Evolutionary conservation across 2,113 vertebrate genomes (phyloP), one percentile per base, ranked within the genome.

Genomic region (Procapra przewalskii): DNA sequence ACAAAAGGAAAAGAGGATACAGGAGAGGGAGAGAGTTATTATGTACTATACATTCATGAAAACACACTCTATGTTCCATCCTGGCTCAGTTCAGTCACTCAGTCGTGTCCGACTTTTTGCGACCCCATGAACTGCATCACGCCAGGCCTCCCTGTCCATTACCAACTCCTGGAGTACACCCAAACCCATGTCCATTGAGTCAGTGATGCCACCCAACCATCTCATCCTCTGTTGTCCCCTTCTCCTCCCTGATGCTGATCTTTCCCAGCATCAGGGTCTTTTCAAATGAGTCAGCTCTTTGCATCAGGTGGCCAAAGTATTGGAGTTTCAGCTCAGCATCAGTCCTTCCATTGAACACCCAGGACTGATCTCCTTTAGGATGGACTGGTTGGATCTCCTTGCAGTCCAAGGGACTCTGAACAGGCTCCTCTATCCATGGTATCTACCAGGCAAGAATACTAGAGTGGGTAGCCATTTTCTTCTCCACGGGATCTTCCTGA

Each of bases 21-120:
- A 1, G 40, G 5, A 89, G 59, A 82, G 31, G 31, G 29, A 57
- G 21, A 85, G 31, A 59, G 23, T 36, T 79, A 15, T 9, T 86
- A 4, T 7, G 15, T 4, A 33, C 8, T 54, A 54, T 16, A 31
- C 21, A 36, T 23, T 16, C 31, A 75, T 5, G 1, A 88, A 81
- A 94, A 71, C 14, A 75, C 45, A 88, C 33, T 88, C 64, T 90
- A 64, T 45, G 21, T 80, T 93, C 15, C 12, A 52, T 96, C 77
- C 71, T 57, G 52, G 10, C 17, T 36, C 33, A 11, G 17, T 36
- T 67, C 64, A 67, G 64, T 67, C 1, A 2, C 64, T 36, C 17
- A 67, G 33, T 67, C 4, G 0, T 67, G 33, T 67, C 16, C 0
- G 0, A 36, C 33, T 67, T n/a, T 67, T 67, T 21, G 33, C 1